Conservation (phyloP, 35 echinoderm and acorn worm genomes). For the Eucidaris tribuloides region DNA sequence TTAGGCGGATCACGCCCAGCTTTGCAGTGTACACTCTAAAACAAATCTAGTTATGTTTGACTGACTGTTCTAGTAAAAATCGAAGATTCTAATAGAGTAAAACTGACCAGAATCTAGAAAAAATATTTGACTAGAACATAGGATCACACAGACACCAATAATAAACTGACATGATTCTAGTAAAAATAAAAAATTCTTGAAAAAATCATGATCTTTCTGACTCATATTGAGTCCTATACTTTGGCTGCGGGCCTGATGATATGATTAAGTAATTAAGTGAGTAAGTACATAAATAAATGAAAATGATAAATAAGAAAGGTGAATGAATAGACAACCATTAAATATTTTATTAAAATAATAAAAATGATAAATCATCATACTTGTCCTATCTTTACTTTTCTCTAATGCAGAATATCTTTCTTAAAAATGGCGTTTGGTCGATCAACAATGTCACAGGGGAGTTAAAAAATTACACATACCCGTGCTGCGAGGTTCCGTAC, state of each 20-base stretch:
- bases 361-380: neutral
- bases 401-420: neutral
- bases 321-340: neutral
- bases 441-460: neutral
- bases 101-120: no score
- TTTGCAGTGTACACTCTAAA: no score
- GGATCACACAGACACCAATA: no score
- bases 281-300: neutral
- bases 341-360: neutral
- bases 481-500: neutral
- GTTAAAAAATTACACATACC: neutral
- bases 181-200: no score
- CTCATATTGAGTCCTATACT: no score
- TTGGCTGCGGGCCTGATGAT: neutral
- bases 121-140: no score
- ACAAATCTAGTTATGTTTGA: no score
- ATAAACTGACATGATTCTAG: no score
- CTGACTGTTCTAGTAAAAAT: no score
- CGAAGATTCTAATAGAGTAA: no score
- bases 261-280: neutral
- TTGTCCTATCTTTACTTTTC: neutral
- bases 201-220: no score
- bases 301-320: neutral
- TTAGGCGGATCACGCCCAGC: no score
- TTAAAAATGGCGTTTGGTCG: slow-evolving; percentile 10